Evolutionary conservation across 2,797 vertebrate genomes (phyloP).

Genomic region (Setipinna tenuifilis): DNA sequence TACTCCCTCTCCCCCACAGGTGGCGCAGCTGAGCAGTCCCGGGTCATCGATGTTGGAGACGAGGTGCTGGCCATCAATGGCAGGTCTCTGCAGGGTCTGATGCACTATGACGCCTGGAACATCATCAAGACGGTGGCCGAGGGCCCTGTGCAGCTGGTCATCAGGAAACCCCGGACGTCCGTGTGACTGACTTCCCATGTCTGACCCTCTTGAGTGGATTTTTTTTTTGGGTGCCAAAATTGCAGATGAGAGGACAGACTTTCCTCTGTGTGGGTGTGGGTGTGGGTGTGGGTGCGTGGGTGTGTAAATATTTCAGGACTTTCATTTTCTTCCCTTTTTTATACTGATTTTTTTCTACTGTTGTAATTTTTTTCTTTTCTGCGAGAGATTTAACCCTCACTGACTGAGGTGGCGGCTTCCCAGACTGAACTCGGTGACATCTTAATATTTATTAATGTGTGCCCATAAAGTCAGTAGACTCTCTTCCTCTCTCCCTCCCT

Average conservation of each 20-base stretch:
- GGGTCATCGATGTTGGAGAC: slow-evolving; percentile 85
- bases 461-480: background rate
- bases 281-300: background rate
- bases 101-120: slow-evolving; percentile 93
- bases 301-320: slow-evolving; percentile 1
- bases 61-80: slow-evolving; percentile 89
- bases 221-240: slow-evolving; percentile 46
- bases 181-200: slow-evolving; percentile 49
- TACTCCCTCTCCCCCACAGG: slow-evolving; percentile 67
- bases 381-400: background rate
- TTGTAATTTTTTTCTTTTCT: slow-evolving; percentile 1
- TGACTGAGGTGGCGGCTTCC: background rate
- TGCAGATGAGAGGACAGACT: slow-evolving; percentile 26
- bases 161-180: slow-evolving; percentile 81
- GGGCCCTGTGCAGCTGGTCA: slow-evolving; percentile 84
- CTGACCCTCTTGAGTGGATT: slow-evolving; percentile 6
- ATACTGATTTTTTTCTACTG: slow-evolving; percentile 30
- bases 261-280: slow-evolving; percentile 4
- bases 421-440: background rate
- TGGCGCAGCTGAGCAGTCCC: slow-evolving; percentile 86
- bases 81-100: slow-evolving; percentile 83
- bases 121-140: slow-evolving; percentile 86
- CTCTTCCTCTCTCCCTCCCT: background rate
- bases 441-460: slow-evolving; percentile 2
- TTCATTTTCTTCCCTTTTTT: background rate